Base-by-base conservation (phyloP, 2,888 invertebrate genomes). In the Liposcelis brunnea region DNA sequence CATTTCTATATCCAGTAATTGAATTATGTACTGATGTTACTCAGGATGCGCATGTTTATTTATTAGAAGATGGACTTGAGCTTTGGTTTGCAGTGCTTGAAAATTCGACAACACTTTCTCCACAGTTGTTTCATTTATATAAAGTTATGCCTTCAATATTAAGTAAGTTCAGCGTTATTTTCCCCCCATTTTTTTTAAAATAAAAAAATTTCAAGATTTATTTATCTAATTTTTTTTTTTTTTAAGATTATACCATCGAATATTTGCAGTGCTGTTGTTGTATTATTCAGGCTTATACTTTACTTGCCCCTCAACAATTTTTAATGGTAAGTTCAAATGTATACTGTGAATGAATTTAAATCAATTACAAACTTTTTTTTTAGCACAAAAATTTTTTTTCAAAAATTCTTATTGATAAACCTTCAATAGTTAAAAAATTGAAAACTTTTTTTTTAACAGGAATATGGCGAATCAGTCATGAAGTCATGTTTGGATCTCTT, bases 1-100 rank as follows among this genome's bases (percentile, higher is more conserved):
- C 68, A 47, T 68, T 75, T 53, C 63, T 75, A 31, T 57, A 74
- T 48, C 70, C 67, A 45, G 77, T 84, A 43, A 76, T 86, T 49
- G 71, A 72, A 49, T 59, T 79, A 49, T 80, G 82, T 47, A 89
- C 90, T 0, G 82, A 87, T 56, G 70, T 83, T 0, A 70, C 74
- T 49, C 78, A 85, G 58, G 74, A 78, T 45, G 74, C 81, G 1
- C 85, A 90, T 60, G 82, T 94, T 44, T 94, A 94, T 61, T 70
- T 94, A 44, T 65, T 91, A 53, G 93, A 93, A 62, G 94, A 95
- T 59, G 91, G 90, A 2, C 66, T 94, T 33, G 85, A 89, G 53
- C 68, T 95, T 48, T 94, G 94, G 91, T 69, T 80, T 45, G 80
- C 82, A 1, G 74, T 89, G 15, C 66, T 94, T 49, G 82, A 89